Percentiles rank a stretch among this genome's conserved stretches.
These are phyloP conservation scores for Andrena flavipes DNA, from an alignment of 2,888 invertebrate genomes.

Conservation along the genomic window DNA sequence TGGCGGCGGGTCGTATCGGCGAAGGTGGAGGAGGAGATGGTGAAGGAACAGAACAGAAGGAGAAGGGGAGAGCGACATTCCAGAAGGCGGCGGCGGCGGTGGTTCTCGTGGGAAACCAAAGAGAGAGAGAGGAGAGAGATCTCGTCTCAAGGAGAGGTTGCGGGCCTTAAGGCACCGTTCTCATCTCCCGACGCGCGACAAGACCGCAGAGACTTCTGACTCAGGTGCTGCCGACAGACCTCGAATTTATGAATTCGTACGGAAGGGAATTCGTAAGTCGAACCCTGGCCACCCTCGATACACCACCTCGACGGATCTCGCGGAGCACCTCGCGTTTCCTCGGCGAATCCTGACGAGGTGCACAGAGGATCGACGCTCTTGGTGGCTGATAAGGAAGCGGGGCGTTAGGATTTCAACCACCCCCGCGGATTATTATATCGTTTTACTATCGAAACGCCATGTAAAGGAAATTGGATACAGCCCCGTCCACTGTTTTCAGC, in stretches of 20 bases:
- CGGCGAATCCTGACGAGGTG: background rate
- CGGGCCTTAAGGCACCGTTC: conserved; percentile 78
- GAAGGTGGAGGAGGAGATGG: conserved; percentile 67
- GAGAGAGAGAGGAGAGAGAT: conserved; percentile 78
- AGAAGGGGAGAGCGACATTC: conserved; percentile 84
- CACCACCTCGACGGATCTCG: background rate
- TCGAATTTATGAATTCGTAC: conserved; percentile 67
- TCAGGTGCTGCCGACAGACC: conserved; percentile 61
- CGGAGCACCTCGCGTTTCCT: background rate
- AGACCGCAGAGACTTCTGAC: conserved; percentile 66
- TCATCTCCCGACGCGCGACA: conserved; percentile 79
- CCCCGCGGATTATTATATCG: conserved; percentile 10
- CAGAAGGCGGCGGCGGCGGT: conserved; percentile 84
- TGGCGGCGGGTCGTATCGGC: conserved; percentile 58
- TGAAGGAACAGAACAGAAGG: conserved; percentile 67
- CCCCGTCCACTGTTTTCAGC: conserved; percentile 32
- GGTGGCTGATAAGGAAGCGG: conserved; percentile 12
- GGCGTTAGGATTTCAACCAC: conserved; percentile 10
- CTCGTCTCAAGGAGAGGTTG: conserved; percentile 76
- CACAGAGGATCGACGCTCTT: background rate
- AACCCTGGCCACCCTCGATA: conserved; percentile 1
- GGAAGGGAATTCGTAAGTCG: conserved; percentile 6
- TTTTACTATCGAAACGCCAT: conserved; percentile 28
- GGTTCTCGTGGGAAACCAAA: conserved; percentile 84
- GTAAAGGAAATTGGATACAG: conserved; percentile 44